Evolutionary conservation across 2,888 invertebrate species (phyloP).

Genomic region (Didymodactylos carnosus): DNA sequence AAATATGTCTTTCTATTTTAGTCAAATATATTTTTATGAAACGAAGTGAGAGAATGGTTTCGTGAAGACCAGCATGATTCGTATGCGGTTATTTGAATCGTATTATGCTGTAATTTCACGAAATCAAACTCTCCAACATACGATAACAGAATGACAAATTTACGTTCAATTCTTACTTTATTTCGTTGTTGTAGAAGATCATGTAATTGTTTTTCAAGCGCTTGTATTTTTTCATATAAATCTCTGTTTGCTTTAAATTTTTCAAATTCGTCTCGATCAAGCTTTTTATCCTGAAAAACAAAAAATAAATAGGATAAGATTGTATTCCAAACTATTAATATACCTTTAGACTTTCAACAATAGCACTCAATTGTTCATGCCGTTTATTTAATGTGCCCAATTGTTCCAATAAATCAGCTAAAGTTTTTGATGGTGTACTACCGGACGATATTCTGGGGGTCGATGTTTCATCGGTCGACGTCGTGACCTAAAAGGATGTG

Average conservation of each 20-base stretch:
- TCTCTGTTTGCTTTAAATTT: neutral
- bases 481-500: too few relatives aligned
- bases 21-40: too few relatives aligned
- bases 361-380: slow-evolving; percentile 2
- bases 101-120: slow-evolving; percentile 1
- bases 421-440: neutral
- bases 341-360: slow-evolving; percentile 9
- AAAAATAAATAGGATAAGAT: neutral
- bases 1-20: too few relatives aligned
- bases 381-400: slow-evolving; percentile 10
- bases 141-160: neutral
- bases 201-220: neutral
- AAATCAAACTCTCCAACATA: neutral
- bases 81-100: neutral
- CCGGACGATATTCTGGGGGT: too few relatives aligned
- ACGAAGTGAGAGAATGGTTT: too few relatives aligned
- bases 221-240: neutral
- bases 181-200: neutral
- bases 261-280: neutral
- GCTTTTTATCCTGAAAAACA: neutral
- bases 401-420: neutral
- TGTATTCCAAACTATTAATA: neutral
- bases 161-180: neutral
- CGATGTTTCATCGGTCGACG: too few relatives aligned
- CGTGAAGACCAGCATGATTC: slow-evolving; percentile 2